These are phyloP conservation scores for Galerucella nymphaeae DNA, from an alignment of 2,888 invertebrate species.

Conservation along the genomic window DNA sequence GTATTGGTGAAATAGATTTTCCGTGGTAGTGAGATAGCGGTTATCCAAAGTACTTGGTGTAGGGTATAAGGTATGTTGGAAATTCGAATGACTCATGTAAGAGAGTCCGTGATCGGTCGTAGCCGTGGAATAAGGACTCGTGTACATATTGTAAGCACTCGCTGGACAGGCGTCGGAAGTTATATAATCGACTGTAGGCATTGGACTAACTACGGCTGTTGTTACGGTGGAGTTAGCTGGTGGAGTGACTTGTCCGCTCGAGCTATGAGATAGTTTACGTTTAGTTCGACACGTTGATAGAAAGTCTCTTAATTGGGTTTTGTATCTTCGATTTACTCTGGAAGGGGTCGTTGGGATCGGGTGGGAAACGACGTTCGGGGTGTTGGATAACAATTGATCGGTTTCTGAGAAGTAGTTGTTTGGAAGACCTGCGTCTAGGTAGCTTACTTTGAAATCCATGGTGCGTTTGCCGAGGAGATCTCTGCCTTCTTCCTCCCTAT, in stretches of 20 bases:
- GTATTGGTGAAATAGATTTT: slow-evolving; percentile 91
- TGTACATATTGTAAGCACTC: slow-evolving; percentile 70
- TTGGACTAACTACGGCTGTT: slow-evolving; percentile 66
- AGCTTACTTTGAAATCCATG: slow-evolving; percentile 99
- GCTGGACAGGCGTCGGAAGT: slow-evolving; percentile 73
- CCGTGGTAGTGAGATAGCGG: slow-evolving; percentile 78
- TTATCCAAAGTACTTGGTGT: slow-evolving; percentile 68
- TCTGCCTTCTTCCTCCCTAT: slow-evolving; percentile 97
- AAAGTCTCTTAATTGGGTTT: slow-evolving; percentile 93
- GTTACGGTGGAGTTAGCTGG: slow-evolving; percentile 64
- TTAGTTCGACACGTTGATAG: slow-evolving; percentile 84
- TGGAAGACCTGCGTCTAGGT: slow-evolving; percentile 92
- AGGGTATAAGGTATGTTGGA: slow-evolving; percentile 72
- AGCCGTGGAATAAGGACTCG: slow-evolving; percentile 81
- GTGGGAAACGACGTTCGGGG: slow-evolving; percentile 66
- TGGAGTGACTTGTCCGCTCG: slow-evolving; percentile 62
- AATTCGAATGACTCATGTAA: slow-evolving; percentile 78
- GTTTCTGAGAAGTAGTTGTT: slow-evolving; percentile 91
- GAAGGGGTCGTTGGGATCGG: slow-evolving; percentile 69
- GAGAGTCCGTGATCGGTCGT: slow-evolving; percentile 72
- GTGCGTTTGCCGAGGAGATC: slow-evolving; percentile 97
- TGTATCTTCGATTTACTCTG: slow-evolving; percentile 88
- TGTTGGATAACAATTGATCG: slow-evolving; percentile 77
- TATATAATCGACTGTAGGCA: slow-evolving; percentile 75
- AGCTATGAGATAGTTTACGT: slow-evolving; percentile 61